phyloP scores from a whole-genome alignment of 2,113 vertebrate genomes.

The Apus apus region DNA sequence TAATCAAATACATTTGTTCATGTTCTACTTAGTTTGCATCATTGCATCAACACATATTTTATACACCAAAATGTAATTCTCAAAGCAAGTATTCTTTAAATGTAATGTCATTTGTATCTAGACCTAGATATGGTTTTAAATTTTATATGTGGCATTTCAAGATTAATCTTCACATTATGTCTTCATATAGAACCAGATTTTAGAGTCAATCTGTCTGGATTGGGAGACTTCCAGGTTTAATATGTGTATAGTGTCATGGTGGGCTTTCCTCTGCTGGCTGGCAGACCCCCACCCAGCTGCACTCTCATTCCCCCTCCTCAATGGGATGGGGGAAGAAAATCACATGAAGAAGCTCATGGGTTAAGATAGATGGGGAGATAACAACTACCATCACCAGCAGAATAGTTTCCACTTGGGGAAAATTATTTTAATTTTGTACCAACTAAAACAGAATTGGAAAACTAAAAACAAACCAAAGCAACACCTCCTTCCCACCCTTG shows the following conservation, averaged over 20 bases:
- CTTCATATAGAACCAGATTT: neutral
- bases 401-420: neutral
- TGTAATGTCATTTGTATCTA: neutral
- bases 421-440: neutral
- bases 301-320: neutral
- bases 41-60: neutral
- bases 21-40: neutral
- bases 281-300: rapidly evolving
- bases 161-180: neutral
- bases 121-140: neutral
- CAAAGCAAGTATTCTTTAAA: neutral
- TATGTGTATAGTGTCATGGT: neutral
- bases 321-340: neutral
- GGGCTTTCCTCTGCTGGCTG: neutral
- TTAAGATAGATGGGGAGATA: neutral
- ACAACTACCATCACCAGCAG: rapidly evolving
- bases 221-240: neutral
- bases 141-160: neutral
- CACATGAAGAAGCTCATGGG: neutral
- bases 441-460: neutral
- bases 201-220: neutral
- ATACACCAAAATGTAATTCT: neutral
- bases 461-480: neutral
- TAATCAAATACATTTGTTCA: neutral
- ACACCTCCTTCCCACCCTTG: neutral